These are phyloP conservation scores for Caerostris darwini DNA, from an alignment of 1,140 invertebrate species.

Conservation along the genomic window DNA sequence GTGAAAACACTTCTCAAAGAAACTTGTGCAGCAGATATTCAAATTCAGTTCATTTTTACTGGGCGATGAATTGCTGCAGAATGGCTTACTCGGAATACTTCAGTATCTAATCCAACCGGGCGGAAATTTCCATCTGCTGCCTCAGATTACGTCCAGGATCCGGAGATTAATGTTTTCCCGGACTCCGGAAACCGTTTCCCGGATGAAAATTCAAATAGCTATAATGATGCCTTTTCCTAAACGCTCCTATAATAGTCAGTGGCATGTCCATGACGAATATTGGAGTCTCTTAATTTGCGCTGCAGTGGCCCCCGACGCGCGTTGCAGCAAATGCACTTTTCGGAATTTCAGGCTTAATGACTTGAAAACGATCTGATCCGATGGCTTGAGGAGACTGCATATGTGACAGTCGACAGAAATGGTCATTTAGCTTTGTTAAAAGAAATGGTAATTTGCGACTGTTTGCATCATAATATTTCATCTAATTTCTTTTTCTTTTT, in stretches of 20 bases:
- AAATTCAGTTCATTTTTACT: constrained; percentile 28
- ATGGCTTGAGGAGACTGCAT: not conserved
- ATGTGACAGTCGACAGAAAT: not conserved
- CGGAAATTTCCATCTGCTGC: constrained; percentile 35
- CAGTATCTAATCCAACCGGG: not conserved
- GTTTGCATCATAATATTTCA: too few relatives aligned
- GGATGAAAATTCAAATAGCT: constrained; percentile 32
- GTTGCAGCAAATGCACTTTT: not conserved
- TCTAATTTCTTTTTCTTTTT: too few relatives aligned
- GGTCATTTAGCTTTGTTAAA: not conserved
- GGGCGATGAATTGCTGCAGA: constrained; percentile 20
- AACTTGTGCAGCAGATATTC: constrained; percentile 2
- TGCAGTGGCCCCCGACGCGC: not conserved
- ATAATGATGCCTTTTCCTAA: constrained; percentile 36
- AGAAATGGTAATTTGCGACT: not conserved
- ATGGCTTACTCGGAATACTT: constrained; percentile 27
- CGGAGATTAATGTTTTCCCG: constrained; percentile 35
- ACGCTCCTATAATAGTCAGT: constrained; percentile 24
- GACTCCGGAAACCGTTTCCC: not conserved
- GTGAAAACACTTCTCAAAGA: not conserved
- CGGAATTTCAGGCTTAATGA: constrained; percentile 1
- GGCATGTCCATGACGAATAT: not conserved
- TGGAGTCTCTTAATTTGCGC: not conserved
- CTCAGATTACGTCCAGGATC: constrained; percentile 25
- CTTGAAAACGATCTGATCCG: constrained; percentile 15